A percentile compares a stretch with the other conserved stretches of the same genome.
Conservation (phyloP, 2,797 vertebrate genomes). For the Huso huso region DNA sequence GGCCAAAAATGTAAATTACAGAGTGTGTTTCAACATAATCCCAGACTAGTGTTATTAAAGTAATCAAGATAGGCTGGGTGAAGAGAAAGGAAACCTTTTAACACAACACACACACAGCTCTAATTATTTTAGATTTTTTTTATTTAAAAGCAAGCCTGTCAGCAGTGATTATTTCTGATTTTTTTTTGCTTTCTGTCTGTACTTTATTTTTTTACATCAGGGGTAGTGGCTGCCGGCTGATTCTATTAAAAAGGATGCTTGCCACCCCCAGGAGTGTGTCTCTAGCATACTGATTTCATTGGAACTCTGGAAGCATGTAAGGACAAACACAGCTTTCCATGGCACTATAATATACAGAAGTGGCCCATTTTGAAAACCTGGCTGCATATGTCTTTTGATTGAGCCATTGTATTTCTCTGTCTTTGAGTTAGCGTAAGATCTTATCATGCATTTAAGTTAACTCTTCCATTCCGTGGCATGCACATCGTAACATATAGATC, state of each 20-base stretch:
- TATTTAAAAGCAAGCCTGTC: neutral
- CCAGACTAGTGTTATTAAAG: neutral
- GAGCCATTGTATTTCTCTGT: neutral
- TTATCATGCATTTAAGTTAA: neutral
- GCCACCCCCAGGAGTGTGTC: neutral
- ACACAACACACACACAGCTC: neutral
- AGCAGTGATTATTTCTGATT: neutral
- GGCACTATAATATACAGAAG: neutral
- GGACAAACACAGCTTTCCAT: neutral
- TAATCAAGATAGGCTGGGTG: neutral
- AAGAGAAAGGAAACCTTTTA: neutral
- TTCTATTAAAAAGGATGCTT: neutral
- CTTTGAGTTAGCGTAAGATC: neutral
- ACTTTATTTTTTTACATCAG: neutral
- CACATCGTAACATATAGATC: no score
- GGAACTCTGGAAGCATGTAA: neutral
- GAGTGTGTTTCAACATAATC: neutral
- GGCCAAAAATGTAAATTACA: neutral
- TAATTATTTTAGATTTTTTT: neutral
- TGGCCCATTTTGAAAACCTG: slow-evolving; percentile 1
- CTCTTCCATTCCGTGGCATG: neutral
- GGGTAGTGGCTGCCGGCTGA: neutral
- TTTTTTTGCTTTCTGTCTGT: neutral
- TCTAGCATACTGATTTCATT: neutral
- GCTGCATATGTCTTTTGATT: neutral